Base-by-base conservation (phyloP, 2,113 vertebrate genomes). In the Eulacestoma nigropectus region DNA sequence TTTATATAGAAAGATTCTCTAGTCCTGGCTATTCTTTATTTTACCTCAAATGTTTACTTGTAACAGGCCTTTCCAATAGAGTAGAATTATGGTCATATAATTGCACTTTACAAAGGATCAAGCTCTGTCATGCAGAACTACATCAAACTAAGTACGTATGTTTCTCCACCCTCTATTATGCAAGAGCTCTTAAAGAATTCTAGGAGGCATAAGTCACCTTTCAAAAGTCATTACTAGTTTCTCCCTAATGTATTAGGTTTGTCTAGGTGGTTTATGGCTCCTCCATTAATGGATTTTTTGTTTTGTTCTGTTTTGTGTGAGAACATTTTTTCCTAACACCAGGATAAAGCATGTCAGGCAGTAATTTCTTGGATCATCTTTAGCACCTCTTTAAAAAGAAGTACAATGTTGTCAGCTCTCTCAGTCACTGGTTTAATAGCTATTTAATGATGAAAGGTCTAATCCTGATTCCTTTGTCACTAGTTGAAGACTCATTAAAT, bases 301-400 rank as follows among this genome's bases (percentile, higher is more conserved):
- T 27, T 53, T 89, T 77, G 39, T 57, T 95, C 95, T 84, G 42
- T 27, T 91, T 82, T 86, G 23, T 42, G 93, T 70, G 72, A 79
- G 81, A 90, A 46, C 35, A 63, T 49, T 95, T 93, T 89, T 37
- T 80, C 30, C 49, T 75, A 95, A 90, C 64, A 63, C 69, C 17
- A 39, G 25, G 52, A 59, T 53, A 86, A 93, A 90, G 14, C 22
- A 60, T 60, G 84, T 49, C 42, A 88, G 57, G 56, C 70, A 93
- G 39, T 95, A 95, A 90, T 91, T 97, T 84, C 69, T 91, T 93
- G 79, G 47, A 90, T 97, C 72, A 89, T 88, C 65, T 94, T 95
- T 95, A 95, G 57, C 75, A 93, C 85, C 78, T 94, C 86, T 89
- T 93, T 92, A 96, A 95, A 95, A 85, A 86, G 79, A 84, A 93